Percentiles rank a stretch among this genome's conserved stretches.
These are phyloP conservation scores for Drosophila pegasa DNA, from an alignment of 2,888 invertebrate species.

Conservation along the genomic window DNA sequence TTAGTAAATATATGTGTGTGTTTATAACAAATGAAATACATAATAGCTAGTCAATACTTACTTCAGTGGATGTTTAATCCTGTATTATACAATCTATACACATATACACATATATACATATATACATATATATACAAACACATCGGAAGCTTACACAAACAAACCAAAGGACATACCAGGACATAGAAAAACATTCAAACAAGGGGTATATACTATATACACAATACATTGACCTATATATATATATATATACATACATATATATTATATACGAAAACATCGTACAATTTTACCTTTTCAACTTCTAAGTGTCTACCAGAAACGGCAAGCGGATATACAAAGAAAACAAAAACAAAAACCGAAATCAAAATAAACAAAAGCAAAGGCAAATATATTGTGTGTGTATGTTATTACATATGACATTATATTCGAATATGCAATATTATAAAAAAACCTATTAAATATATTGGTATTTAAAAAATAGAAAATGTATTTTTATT, in stretches of 20 bases:
- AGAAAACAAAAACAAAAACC: slow-evolving; percentile 6
- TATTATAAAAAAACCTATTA: slow-evolving; percentile 61
- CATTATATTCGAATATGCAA: slow-evolving; percentile 46
- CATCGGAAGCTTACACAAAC: slow-evolving; percentile 24
- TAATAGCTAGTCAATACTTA: slow-evolving; percentile 40
- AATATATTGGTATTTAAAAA: slow-evolving; percentile 73
- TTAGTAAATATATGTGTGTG: slow-evolving; percentile 4
- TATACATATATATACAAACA: slow-evolving; percentile 40
- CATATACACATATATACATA: slow-evolving; percentile 37
- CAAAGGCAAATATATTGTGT: slow-evolving; percentile 43
- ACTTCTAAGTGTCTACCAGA: slow-evolving; percentile 80
- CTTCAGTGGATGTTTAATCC: slow-evolving; percentile 36
- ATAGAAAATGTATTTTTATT: slow-evolving; percentile 14
- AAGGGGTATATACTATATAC: slow-evolving; percentile 36
- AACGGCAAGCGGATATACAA: slow-evolving; percentile 59
- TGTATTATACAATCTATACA: slow-evolving; percentile 50
- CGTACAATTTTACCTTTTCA: slow-evolving; percentile 82
- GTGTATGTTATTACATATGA: slow-evolving; percentile 51
- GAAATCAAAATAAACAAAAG: slow-evolving; percentile 26
- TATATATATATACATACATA: slow-evolving; percentile 39
- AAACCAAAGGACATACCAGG: slow-evolving; percentile 29
- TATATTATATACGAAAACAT: slow-evolving; percentile 48
- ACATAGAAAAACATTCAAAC: slow-evolving; percentile 39
- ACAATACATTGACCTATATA: slow-evolving; percentile 19
- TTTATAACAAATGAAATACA: slow-evolving; percentile 8